Evolutionary conservation across 2,113 vertebrate genomes (phyloP), one percentile per base, ranked within the genome.

Genomic region (Petromus typicus): DNA sequence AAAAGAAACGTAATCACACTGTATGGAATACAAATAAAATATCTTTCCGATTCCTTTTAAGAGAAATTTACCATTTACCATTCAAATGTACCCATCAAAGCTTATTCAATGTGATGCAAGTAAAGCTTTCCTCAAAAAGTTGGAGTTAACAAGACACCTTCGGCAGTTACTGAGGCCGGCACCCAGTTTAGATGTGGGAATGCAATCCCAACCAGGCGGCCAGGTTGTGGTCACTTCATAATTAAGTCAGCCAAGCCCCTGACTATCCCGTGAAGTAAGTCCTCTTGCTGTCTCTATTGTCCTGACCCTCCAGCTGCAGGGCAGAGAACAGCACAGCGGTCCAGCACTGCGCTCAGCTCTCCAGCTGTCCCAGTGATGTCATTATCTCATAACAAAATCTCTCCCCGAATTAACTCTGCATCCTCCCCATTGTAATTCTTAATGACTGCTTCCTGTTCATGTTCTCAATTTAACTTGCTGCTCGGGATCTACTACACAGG

Each of bases 381-480:
- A 94, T 83, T 96, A 73, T 89, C 86, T 92, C 93, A 93, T 86
- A 93, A 97, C 43, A 96, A 94, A 97, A 89, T 61, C 96, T 66
- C 89, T 75, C 97, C 79, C 59, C 78, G 82, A 95, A 98, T 94
- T 84, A 95, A 59, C 85, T 97, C 95, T 97, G 90, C 92, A 95
- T 94, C 88, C 61, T 90, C 63, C 56, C 73, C 5, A 96, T 27
- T 75, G 93, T 83, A 91, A 86, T 78, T 83, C 69, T 81, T 88
- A 96, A 71, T 59, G 57, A 48, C 87, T 37, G 75, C 66, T 97
- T 98, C 94, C 95, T 96, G 94, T 54, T 59, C 43, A 64, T 61
- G 93, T 94, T 98, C 96, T 95, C 82, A 86, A 71, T 0, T 93
- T 75, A 90, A 97, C 0, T 91, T 67, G 71, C 81, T 95, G 43